phyloP scores from a whole-genome alignment of 2,888 invertebrate species.

The Epinotia ramella region DNA sequence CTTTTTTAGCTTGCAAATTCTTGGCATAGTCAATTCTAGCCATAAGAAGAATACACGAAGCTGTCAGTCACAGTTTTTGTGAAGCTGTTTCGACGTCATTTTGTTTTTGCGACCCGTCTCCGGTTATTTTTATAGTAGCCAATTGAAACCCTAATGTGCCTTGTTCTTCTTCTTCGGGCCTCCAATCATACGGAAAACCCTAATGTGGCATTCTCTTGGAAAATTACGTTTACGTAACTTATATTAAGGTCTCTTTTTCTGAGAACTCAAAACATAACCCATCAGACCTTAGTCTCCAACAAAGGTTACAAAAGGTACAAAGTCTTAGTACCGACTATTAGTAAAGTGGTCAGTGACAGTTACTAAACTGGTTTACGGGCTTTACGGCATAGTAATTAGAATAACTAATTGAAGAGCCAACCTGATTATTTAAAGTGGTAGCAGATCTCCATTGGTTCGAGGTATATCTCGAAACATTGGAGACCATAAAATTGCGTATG shows the following conservation, averaged over 20 bases:
- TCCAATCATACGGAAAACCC: too few relatives aligned
- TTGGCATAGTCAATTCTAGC: not conserved
- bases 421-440: not conserved
- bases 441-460: not conserved
- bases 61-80: slow-evolving; percentile 6
- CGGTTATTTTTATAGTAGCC: not conserved
- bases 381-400: not conserved
- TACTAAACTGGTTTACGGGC: not conserved
- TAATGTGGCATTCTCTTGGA: too few relatives aligned
- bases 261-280: too few relatives aligned
- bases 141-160: too few relatives aligned
- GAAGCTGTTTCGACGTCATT: not conserved
- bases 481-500: too few relatives aligned
- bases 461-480: too few relatives aligned
- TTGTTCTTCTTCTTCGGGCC: too few relatives aligned
- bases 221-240: too few relatives aligned
- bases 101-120: slow-evolving; percentile 19
- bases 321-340: not conserved
- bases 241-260: too few relatives aligned
- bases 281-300: too few relatives aligned
- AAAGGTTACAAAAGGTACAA: not conserved
- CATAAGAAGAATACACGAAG: not conserved
- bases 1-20: too few relatives aligned
- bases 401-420: not conserved
- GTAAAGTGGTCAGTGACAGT: not conserved